phyloP scores from a whole-genome alignment of 2,888 invertebrate species.

The Nasonia oneida region DNA sequence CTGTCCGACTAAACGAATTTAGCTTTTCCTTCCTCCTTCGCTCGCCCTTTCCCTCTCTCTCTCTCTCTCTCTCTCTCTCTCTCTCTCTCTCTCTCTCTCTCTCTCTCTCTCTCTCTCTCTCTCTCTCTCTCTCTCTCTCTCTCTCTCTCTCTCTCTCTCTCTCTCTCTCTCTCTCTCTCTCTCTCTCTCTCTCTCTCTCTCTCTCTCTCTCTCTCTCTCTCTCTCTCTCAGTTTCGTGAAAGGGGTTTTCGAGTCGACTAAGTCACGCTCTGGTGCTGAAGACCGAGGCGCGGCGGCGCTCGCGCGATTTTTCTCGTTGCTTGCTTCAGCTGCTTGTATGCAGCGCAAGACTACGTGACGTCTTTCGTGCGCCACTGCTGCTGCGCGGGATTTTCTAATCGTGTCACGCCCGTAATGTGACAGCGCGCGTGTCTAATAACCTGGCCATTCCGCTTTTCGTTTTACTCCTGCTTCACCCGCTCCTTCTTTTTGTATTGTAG shows the following conservation, averaged over 20 bases:
- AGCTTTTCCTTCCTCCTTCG: background rate
- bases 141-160: background rate
- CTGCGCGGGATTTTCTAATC: conserved; percentile 36
- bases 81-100: background rate
- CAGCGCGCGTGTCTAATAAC: conserved; percentile 49
- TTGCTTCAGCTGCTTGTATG: conserved; percentile 7
- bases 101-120: background rate
- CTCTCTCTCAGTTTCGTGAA: background rate
- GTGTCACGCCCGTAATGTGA: conserved; percentile 27
- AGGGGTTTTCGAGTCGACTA: conserved; percentile 36
- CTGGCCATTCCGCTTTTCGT: background rate
- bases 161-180: background rate
- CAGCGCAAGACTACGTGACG: conserved; percentile 49
- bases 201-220: background rate
- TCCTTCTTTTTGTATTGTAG: background rate
- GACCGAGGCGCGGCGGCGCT: conserved; percentile 36
- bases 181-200: background rate
- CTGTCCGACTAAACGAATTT: conserved; percentile 48
- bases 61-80: background rate
- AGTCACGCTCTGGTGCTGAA: conserved; percentile 49
- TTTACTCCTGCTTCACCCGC: background rate
- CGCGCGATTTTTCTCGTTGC: conserved; percentile 38
- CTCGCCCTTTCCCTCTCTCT: background rate
- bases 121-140: background rate
- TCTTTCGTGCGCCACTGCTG: conserved; percentile 19